Evolutionary conservation across 2,797 vertebrate genomes (phyloP).

Genomic region (Sebastes paucispinis): DNA sequence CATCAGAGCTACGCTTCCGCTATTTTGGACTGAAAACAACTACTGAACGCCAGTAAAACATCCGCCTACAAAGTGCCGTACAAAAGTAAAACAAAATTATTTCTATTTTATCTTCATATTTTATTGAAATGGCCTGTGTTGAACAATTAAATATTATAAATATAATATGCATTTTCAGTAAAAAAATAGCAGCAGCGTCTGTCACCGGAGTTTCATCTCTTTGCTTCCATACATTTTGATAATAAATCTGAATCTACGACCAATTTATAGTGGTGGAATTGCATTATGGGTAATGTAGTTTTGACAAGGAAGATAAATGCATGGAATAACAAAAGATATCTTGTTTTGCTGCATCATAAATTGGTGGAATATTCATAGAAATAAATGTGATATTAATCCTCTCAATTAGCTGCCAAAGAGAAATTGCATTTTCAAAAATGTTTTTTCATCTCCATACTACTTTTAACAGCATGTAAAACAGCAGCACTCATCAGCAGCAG

Average conservation of each 20-base stretch:
- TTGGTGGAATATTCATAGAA: background rate
- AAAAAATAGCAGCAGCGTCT: fast-evolving
- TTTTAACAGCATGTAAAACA: background rate
- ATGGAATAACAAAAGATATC: background rate
- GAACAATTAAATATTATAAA: too few relatives aligned
- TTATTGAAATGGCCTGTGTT: too few relatives aligned
- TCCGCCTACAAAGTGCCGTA: fast-evolving
- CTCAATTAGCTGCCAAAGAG: too few relatives aligned
- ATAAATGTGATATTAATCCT: background rate
- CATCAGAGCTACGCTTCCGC: too few relatives aligned
- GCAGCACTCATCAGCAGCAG: background rate
- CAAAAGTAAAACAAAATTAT: too few relatives aligned
- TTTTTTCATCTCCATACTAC: background rate
- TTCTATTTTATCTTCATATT: too few relatives aligned
- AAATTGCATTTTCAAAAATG: background rate
- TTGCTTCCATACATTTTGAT: too few relatives aligned
- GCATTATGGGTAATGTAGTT: background rate
- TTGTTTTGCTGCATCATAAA: background rate
- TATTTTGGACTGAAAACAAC: too few relatives aligned
- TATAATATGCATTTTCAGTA: too few relatives aligned
- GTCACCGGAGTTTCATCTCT: too few relatives aligned
- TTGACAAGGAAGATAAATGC: background rate
- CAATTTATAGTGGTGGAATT: too few relatives aligned
- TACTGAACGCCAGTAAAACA: fast-evolving
- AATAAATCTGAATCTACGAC: too few relatives aligned